Evolutionary conservation across 1,140 invertebrate species (phyloP).

Genomic region (Manduca sexta): DNA sequence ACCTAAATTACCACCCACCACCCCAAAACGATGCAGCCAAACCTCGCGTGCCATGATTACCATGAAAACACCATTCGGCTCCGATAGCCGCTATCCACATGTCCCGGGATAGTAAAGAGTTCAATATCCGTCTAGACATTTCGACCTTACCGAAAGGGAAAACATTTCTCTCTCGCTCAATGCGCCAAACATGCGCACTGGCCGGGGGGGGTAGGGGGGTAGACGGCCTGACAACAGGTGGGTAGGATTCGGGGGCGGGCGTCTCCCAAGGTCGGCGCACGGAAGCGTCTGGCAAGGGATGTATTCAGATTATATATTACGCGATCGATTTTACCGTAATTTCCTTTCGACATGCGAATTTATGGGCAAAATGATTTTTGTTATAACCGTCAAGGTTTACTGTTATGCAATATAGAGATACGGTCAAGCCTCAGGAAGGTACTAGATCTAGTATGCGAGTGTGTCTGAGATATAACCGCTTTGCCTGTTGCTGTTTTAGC

Average conservation of each 20-base stretch:
- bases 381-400: no score
- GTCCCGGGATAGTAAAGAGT: conserved; percentile 47
- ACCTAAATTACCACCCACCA: no score
- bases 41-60: no score
- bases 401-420: no score
- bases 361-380: not conserved
- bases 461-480: no score
- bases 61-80: not conserved
- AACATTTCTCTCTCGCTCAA: conserved; percentile 35
- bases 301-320: conserved; percentile 46
- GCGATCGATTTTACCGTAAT: conserved; percentile 44
- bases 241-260: conserved; percentile 22
- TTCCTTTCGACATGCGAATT: conserved; percentile 17
- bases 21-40: no score
- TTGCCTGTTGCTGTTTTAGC: no score
- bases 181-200: conserved; percentile 58
- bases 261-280: conserved; percentile 60
- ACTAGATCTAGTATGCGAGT: no score
- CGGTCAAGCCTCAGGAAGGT: no score
- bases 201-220: conserved; percentile 13
- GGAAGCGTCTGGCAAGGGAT: conserved; percentile 58
- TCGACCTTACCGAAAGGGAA: conserved; percentile 61
- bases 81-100: conserved; percentile 11
- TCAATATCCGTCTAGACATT: conserved; percentile 64
- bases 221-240: conserved; percentile 43